Conservation (phyloP, 2,797 vertebrate species). For the Acanthurus tractus region DNA sequence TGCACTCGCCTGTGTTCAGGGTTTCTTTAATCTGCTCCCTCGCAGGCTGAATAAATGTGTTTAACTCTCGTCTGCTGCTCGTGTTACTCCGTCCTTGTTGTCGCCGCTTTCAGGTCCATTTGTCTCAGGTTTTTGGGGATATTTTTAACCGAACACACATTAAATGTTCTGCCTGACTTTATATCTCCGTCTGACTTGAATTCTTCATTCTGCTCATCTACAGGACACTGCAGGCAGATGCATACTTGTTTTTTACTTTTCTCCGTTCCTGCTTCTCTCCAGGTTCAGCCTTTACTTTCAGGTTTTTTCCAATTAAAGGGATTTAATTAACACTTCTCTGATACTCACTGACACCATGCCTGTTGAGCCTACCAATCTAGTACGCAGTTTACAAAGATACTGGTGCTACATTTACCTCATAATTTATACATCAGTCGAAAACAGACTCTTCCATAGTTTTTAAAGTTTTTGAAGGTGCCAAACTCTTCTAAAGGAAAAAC, state of each 20-base stretch:
- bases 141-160: not conserved
- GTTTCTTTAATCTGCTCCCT: constrained; percentile 45
- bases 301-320: no score
- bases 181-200: not conserved
- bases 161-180: not conserved
- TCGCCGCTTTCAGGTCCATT: constrained; percentile 24
- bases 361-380: not conserved
- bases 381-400: not conserved
- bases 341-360: not conserved
- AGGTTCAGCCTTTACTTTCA: not conserved
- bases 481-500: no score
- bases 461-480: no score
- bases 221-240: not conserved
- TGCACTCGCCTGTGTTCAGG: constrained; percentile 13
- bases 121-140: not conserved
- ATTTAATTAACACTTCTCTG: not conserved
- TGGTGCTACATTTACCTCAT: not conserved
- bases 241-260: not conserved
- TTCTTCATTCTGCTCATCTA: not conserved
- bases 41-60: constrained; percentile 31
- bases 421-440: not conserved
- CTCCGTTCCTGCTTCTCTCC: not conserved
- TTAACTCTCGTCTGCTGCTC: constrained; percentile 6
- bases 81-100: constrained; percentile 17
- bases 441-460: no score